Percentiles rank a stretch among this genome's conserved stretches.
These are phyloP conservation scores for Epistrophe grossulariae DNA, from an alignment of 2,888 invertebrate genomes.

Conservation along the genomic window DNA sequence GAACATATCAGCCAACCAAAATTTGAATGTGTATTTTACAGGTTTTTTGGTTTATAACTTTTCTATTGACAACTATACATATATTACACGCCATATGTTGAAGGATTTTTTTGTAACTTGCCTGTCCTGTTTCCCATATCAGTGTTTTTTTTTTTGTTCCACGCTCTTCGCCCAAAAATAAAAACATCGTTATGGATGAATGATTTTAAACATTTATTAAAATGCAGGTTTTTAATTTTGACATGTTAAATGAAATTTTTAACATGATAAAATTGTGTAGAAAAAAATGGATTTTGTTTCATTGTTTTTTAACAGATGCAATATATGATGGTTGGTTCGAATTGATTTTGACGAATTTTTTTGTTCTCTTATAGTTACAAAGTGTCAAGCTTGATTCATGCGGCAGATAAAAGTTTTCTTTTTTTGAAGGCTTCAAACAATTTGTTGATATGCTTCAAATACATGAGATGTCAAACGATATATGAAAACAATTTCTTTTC, in stretches of 20 bases:
- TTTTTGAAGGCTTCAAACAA: not conserved
- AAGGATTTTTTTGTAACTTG: not conserved
- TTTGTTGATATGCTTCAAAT: not conserved
- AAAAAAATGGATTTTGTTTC: not conserved
- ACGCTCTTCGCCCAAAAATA: not conserved
- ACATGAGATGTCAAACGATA: not conserved
- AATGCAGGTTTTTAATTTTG: slow-evolving; percentile 6
- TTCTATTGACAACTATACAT: slow-evolving; percentile 22
- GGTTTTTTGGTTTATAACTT: not conserved
- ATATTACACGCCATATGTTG: not conserved
- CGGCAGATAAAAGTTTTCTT: not conserved
- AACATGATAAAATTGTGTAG: not conserved
- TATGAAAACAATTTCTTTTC: too few species aligned
- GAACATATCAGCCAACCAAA: too few species aligned
- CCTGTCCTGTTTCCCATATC: too few species aligned
- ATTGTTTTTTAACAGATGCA: not conserved
- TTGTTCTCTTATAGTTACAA: not conserved
- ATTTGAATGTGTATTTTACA: too few species aligned
- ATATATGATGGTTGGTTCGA: not conserved
- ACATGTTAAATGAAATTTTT: slow-evolving; percentile 11
- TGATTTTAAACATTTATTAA: not conserved
- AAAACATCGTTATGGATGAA: not conserved
- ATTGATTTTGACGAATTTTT: not conserved
- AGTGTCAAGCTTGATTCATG: not conserved
- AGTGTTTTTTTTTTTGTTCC: not conserved